These are phyloP conservation scores for Hypena proboscidalis DNA, from an alignment of 2,888 invertebrate species.

Conservation along the genomic window DNA sequence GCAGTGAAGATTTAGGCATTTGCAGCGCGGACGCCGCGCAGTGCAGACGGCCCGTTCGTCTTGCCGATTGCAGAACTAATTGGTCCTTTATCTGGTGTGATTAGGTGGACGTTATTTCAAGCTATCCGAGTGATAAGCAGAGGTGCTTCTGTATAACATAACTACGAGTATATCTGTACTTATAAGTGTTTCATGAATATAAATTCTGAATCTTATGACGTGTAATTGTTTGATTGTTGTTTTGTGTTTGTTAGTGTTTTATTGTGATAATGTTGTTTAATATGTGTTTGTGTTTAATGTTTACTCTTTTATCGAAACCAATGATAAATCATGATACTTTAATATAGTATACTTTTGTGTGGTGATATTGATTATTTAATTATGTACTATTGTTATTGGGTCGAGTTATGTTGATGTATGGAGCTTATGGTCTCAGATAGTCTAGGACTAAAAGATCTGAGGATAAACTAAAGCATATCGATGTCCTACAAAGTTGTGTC, in stretches of 20 bases:
- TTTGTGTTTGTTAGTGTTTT: constrained; percentile 6
- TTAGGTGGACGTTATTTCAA: constrained; percentile 22
- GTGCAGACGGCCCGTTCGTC: constrained; percentile 44
- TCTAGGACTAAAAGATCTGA: too few relatives aligned
- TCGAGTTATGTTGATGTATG: too few relatives aligned
- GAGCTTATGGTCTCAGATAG: too few relatives aligned
- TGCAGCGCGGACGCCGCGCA: constrained; percentile 24
- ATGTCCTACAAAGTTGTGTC: too few relatives aligned
- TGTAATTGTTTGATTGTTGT: constrained; percentile 5
- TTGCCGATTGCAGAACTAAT: constrained; percentile 40
- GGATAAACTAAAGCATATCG: too few relatives aligned
- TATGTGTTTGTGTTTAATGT: neutral
- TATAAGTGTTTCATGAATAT: constrained; percentile 41
- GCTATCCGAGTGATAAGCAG: constrained; percentile 37
- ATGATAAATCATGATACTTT: constrained; percentile 7
- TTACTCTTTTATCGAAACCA: constrained; percentile 1
- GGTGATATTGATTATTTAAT: constrained; percentile 11
- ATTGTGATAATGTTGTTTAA: constrained; percentile 2
- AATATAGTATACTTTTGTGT: constrained; percentile 11
- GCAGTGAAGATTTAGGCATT: constrained; percentile 54
- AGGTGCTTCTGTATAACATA: constrained; percentile 44
- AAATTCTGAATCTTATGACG: constrained; percentile 31
- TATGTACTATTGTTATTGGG: constrained; percentile 8
- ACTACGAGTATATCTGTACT: constrained; percentile 38
- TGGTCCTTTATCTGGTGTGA: constrained; percentile 18